These are phyloP conservation scores for Anastatus disparis DNA, from an alignment of 1,140 invertebrate species.

Conservation along the genomic window DNA sequence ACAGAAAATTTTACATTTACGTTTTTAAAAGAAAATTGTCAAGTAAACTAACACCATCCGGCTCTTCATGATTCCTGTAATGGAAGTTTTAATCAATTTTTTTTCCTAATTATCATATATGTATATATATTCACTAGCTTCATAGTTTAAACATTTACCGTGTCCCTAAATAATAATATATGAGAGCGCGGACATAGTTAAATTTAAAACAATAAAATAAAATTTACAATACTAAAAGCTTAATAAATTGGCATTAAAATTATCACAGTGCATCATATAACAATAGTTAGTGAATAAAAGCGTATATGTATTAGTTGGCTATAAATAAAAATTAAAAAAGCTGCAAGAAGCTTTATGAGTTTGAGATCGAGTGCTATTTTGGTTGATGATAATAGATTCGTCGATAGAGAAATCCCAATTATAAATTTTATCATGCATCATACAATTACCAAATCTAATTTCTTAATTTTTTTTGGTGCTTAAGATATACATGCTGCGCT, in stretches of 20 bases:
- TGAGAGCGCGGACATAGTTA: no score
- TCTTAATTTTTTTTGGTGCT: no score
- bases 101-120: not conserved
- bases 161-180: no score
- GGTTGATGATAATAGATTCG: no score
- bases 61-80: no score
- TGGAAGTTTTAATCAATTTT: not conserved
- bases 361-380: constrained; percentile 5
- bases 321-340: not conserved
- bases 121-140: not conserved
- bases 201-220: constrained; percentile 10
- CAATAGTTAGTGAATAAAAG: constrained; percentile 9
- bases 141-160: not conserved
- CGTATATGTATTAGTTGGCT: not conserved
- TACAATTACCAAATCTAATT: not conserved
- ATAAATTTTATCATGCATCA: constrained; percentile 26
- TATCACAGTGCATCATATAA: constrained; percentile 12
- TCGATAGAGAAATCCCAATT: no score
- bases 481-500: not conserved
- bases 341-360: constrained; percentile 7
- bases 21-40: no score
- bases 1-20: no score
- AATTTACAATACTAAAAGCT: constrained; percentile 2
- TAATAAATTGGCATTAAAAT: constrained; percentile 8
- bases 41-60: no score